phyloP scores from a whole-genome alignment of 2,113 vertebrate genomes.

The Nyctibius bracteatus region DNA sequence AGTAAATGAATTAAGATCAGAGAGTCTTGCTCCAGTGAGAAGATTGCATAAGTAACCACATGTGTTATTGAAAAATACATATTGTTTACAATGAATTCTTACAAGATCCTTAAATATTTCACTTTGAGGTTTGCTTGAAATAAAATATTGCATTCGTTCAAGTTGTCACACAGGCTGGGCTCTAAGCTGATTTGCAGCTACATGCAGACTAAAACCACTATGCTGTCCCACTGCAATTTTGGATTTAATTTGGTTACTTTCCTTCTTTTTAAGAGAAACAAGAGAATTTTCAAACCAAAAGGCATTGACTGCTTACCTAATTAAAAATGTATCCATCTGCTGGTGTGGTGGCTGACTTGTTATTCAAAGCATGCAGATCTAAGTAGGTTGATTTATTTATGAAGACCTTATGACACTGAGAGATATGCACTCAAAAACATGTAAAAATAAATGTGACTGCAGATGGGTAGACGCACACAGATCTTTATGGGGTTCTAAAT shows the following conservation, averaged over 20 bases:
- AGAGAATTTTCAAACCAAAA: constrained; percentile 67
- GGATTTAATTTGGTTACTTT: constrained; percentile 60
- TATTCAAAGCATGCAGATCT: constrained; percentile 69
- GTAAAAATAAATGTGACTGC: constrained; percentile 66
- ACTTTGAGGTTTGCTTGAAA: constrained; percentile 63
- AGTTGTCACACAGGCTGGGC: constrained; percentile 31
- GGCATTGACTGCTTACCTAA: constrained; percentile 65
- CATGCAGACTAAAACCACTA: constrained; percentile 8
- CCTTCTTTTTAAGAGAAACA: constrained; percentile 47
- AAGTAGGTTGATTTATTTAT: constrained; percentile 76
- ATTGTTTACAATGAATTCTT: constrained; percentile 63
- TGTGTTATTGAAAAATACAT: constrained; percentile 61
- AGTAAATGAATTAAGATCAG: constrained; percentile 67
- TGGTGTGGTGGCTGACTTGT: constrained; percentile 59
- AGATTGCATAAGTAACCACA: constrained; percentile 57
- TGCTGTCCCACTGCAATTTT: constrained; percentile 47
- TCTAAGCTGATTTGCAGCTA: constrained; percentile 9
- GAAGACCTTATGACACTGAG: constrained; percentile 71
- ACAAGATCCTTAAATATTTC: constrained; percentile 70
- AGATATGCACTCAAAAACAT: constrained; percentile 64
- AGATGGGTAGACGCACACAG: constrained; percentile 45
- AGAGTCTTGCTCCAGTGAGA: constrained; percentile 62
- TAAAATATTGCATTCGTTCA: constrained; percentile 47
- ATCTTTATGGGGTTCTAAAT: constrained; percentile 26
- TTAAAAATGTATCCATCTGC: constrained; percentile 80